Evolutionary conservation across 2,113 vertebrate genomes (phyloP), one percentile per base, ranked within the genome.

Genomic region (Gymnogyps californianus): DNA sequence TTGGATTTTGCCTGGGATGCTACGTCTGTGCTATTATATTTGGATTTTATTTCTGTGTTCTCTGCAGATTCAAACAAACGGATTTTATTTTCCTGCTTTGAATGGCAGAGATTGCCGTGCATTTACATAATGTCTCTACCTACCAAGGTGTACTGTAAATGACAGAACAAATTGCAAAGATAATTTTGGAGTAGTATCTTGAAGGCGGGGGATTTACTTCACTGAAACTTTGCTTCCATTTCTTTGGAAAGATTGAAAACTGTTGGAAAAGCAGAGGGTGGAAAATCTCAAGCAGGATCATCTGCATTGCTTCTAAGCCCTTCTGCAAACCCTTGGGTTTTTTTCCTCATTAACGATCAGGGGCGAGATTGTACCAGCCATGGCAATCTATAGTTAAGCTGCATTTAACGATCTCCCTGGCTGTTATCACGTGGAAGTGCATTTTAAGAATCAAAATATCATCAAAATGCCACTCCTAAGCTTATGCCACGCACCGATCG

Each of bases 401-500:
- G 51, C n/a, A 34, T n/a, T 84, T 66, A 78, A 47, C 4, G 5
- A 26, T 44, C 22, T 38, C 36, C 76, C 22, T 34, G 40, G 17
- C n/a, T 55, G 52, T n/a, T 66, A 38, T 6, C 10, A n/a, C 0
- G 0, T 12, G 34, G 34, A 71, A 83, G 14, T 7, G 18, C 32
- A 11, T 46, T 86, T 83, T 18, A 38, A 65, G 14, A 29, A 13
- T 8, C 8, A 38, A 83, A 90, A 31, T 5, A 31, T 6, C 9
- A 15, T 13, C 31, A 54, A 49, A 52, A 61, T 1, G 8, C 11
- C 61, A 31, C 4, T 46, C 7, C 14, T 34, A 6, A 42, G 34
- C 6, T 17, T 8, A 19, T 10, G 21, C 26, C 46, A 24, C 0
- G 2, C n/a, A 13, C 4, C n/a, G 29, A 64, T 2, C 19, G 18